A percentile compares a stretch with the other conserved stretches of the same genome.
Evolutionary conservation across 2,797 vertebrate genomes (phyloP).

Genomic region (Mionectes olivaceus): DNA sequence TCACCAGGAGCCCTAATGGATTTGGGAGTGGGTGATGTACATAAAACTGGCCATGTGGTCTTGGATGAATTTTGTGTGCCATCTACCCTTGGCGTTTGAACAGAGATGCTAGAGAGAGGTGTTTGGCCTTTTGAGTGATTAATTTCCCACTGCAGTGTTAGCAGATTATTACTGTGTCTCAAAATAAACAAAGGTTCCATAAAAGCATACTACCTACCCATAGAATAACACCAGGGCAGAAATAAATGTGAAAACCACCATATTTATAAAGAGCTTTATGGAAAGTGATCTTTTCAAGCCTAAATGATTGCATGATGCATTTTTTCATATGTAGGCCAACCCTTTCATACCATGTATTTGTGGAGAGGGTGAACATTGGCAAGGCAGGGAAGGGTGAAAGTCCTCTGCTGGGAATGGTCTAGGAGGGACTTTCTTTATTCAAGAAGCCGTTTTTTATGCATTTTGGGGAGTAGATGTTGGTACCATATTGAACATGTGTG

Average conservation of each 20-base stretch:
- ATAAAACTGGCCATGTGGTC: not conserved
- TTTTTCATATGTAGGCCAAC: not conserved
- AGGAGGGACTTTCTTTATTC: not conserved
- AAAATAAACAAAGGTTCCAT: not conserved
- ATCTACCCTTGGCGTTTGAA: not conserved
- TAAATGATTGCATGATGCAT: not conserved
- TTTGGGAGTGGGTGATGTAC: not conserved
- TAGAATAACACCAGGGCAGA: not conserved
- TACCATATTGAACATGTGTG: accelerated
- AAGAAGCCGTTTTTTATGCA: not conserved
- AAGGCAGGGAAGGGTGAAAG: not conserved
- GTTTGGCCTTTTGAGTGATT: not conserved
- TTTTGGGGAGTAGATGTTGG: not conserved
- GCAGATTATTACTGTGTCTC: not conserved
- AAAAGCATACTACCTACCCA: not conserved
- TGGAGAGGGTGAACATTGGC: not conserved
- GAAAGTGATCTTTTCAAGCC: not conserved
- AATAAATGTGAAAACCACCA: not conserved
- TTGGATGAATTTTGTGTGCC: not conserved
- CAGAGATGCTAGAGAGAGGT: not conserved
- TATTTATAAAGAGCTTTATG: not conserved
- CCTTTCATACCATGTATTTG: not conserved
- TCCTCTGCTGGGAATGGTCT: not conserved
- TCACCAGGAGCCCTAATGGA: not conserved
- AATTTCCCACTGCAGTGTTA: not conserved